These are phyloP conservation scores for Cossypha caffra DNA, from an alignment of 2,797 vertebrate species.

Conservation along the genomic window DNA sequence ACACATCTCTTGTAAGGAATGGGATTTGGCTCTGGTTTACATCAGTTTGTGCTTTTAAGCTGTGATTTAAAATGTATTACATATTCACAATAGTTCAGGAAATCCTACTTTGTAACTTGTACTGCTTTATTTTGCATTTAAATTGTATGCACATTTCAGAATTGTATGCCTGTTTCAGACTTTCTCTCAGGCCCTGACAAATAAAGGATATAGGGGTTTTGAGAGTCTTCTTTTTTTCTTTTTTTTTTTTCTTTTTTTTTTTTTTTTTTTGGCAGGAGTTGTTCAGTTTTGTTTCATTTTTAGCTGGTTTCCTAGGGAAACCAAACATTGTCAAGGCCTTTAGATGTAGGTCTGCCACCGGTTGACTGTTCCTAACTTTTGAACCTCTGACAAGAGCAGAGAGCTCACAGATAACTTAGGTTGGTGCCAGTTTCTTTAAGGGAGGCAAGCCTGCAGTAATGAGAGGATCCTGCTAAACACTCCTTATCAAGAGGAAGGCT, in stretches of 20 bases:
- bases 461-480: not conserved
- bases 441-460: not conserved
- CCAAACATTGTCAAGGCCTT: not conserved
- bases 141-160: not conserved
- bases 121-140: not conserved
- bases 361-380: not conserved
- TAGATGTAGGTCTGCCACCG: not conserved
- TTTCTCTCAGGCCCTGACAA: not conserved
- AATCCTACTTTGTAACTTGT: not conserved
- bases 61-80: not conserved
- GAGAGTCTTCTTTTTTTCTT: not conserved
- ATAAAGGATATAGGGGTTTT: not conserved
- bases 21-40: not conserved
- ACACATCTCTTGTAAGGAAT: not conserved
- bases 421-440: not conserved
- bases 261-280: not conserved
- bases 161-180: not conserved
- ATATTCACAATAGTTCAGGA: not conserved
- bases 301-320: not conserved
- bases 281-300: not conserved
- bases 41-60: not conserved
- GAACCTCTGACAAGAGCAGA: not conserved
- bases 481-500: not conserved
- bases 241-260: not conserved
- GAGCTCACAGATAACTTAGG: not conserved